Percentiles rank a stretch among this genome's conserved stretches.
phyloP scores from a whole-genome alignment of 2,888 invertebrate species.

The Thereva nobilitata region DNA sequence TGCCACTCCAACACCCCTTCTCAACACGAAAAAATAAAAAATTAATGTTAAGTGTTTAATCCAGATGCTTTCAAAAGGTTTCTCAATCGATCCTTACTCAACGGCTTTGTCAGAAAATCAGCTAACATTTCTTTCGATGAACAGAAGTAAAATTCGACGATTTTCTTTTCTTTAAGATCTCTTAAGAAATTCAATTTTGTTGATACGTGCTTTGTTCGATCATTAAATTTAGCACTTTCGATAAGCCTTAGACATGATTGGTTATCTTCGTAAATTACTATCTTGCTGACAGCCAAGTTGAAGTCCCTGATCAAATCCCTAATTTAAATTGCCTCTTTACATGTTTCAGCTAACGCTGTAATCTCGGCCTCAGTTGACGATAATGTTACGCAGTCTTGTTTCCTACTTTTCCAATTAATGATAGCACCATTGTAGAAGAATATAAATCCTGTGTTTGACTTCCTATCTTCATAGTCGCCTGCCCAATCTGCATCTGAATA shows the following conservation, averaged over 20 bases:
- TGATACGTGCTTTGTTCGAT: background rate
- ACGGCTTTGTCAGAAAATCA: constrained; percentile 15
- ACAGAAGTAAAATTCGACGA: constrained; percentile 3
- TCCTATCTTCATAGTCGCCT: constrained; percentile 44
- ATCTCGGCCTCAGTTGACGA: background rate
- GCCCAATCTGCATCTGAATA: constrained; percentile 45
- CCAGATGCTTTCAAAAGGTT: too few species aligned
- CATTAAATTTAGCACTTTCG: background rate
- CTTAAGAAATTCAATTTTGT: constrained; percentile 2
- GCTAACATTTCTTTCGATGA: constrained; percentile 5
- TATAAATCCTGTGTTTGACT: constrained; percentile 47
- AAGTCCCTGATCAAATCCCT: constrained; percentile 7
- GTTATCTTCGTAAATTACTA: constrained; percentile 1
- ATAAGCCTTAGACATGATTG: background rate
- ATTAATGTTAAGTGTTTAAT: too few species aligned
- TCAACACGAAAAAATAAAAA: constrained; percentile 6
- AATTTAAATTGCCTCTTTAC: background rate
- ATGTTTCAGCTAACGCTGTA: background rate
- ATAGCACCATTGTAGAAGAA: constrained; percentile 25
- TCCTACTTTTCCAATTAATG: constrained; percentile 45
- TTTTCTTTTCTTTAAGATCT: background rate
- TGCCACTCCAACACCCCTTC: constrained; percentile 9
- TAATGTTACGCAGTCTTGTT: constrained; percentile 39
- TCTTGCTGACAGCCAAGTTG: background rate
- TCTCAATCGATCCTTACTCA: background rate